Evolutionary conservation across 2,113 vertebrate species (phyloP), one percentile per base, ranked within the genome.

Genomic region (Chaetodon trifascialis): DNA sequence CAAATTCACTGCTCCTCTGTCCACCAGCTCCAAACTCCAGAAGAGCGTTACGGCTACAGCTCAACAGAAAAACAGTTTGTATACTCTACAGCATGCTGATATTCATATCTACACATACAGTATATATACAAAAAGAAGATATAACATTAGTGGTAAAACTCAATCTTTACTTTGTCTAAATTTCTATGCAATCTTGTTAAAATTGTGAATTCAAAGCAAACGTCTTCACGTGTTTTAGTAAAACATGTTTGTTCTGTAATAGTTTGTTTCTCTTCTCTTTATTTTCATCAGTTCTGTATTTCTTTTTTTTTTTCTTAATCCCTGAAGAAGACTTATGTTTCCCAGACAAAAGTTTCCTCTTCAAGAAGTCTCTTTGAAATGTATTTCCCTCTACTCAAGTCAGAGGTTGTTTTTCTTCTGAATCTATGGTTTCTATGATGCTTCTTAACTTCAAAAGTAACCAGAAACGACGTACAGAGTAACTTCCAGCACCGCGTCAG

Each of bases 331-430:
- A 42, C 6, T 21, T 7, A 11, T 25, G 17, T 23, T 30, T 65
- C 16, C 17, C 73, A 55, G 49, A 42, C 21, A 42, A 75, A 75
- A 19, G 59, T 40, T 64, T 66, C 23, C 38, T 44, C 15, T 34
- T 76, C 60, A 76, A 55, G 34, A 40, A 76, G 51, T 76, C 49
- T 66, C 38, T 76, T 76, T 76, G 73, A 76, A 66, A 76, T 46
- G 62, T 16, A 46, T 55, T 66, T 76, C 17, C 23, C 38, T 55
- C 11, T 0, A 15, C 8, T 46, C 62, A 4, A 55, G 23, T 23
- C 11, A 5, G 34, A 34, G 40, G 38, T 46, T 56, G 73, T 66
- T 76, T 65, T 76, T 56, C 47, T 44, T 15, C 51, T 65, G 38
- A 54, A 65, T 55, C 73, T 7, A n/a, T 34, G 7, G 38, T 56